Evolutionary conservation across 2,888 invertebrate species (phyloP), one percentile per base, ranked within the genome.

Genomic region (Elaeidobius kamerunicus): DNA sequence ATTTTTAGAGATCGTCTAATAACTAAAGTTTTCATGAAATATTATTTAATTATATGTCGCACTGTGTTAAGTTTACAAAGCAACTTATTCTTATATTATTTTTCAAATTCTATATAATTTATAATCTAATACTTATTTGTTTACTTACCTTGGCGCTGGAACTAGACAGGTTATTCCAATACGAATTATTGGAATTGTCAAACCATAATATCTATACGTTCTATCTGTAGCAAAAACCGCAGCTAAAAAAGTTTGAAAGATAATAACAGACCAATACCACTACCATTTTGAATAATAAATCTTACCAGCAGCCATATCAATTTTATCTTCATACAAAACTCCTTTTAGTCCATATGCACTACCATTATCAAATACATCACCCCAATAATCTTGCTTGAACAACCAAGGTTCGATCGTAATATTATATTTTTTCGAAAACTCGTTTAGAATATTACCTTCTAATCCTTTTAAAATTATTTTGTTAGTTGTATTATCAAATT

Each of bases 131-230:
- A n/a, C n/a, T 3, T 14, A 34, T 34, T 9, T 3, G 1, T 34
- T 19, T 12, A 32, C 55, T 55, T 60, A 79, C 82, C 73, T 76
- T 1, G 86, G 85, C 47, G 80, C 78, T 27, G 86, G 86, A 11
- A 83, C 82, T 44, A 86, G 67, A 60, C 83, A 83, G 0, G 85
- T 84, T 15, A 86, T 73, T 23, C 81, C 83, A 27, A 83, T 80
- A 57, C 84, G 73, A 23, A 82, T 75, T 47, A 75, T 72, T 16
- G 82, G 76, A 60, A 76, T 74, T 0, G 84, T 80, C 63, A 84
- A 77, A 62, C 86, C 85, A 64, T 85, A 65, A 56, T 74, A 78
- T 48, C 70, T 63, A 65, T 79, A 84, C 59, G 78, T 80, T 50
- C 79, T 78, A 61, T 78, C 79, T 83, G 84, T 82, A 6, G 80